Evolutionary conservation across 2,888 invertebrate species (phyloP).

Genomic region (Agrotis clavis): DNA sequence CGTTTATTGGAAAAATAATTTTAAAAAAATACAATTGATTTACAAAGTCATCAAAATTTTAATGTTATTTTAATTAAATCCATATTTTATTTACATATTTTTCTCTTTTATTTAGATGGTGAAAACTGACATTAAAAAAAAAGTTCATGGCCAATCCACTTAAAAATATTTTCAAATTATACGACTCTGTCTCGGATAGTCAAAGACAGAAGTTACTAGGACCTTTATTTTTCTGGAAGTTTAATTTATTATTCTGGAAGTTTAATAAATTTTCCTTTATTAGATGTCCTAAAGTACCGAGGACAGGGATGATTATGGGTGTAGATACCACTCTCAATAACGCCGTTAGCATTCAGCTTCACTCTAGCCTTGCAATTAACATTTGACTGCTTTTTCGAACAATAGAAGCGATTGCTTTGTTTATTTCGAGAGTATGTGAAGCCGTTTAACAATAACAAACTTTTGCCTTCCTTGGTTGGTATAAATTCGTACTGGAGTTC

Average conservation of each 20-base stretch:
- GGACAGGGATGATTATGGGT: not conserved
- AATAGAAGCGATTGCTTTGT: slow-evolving; percentile 50
- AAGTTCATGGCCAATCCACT: too few relatives aligned
- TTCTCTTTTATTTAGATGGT: too few relatives aligned
- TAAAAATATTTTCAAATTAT: too few relatives aligned
- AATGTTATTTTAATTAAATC: too few relatives aligned
- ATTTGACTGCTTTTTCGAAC: slow-evolving; percentile 43
- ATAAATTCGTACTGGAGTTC: slow-evolving; percentile 39
- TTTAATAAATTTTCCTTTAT: not conserved
- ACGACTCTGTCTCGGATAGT: not conserved
- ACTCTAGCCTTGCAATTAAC: slow-evolving; percentile 47
- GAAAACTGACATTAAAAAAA: too few relatives aligned
- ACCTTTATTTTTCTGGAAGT: not conserved
- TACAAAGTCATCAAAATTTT: too few relatives aligned
- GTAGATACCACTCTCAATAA: not conserved
- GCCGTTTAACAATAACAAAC: slow-evolving; percentile 54
- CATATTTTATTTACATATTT: too few relatives aligned
- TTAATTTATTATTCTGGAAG: not conserved
- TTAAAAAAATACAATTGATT: too few relatives aligned
- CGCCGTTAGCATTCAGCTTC: slow-evolving; percentile 8
- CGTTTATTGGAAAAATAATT: too few relatives aligned
- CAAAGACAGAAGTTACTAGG: not conserved
- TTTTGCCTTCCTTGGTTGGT: slow-evolving; percentile 46
- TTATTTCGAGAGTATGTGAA: slow-evolving; percentile 59
- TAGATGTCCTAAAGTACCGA: too few relatives aligned